Conservation (phyloP, 1,140 invertebrate species). For the Aplysia californica region DNA sequence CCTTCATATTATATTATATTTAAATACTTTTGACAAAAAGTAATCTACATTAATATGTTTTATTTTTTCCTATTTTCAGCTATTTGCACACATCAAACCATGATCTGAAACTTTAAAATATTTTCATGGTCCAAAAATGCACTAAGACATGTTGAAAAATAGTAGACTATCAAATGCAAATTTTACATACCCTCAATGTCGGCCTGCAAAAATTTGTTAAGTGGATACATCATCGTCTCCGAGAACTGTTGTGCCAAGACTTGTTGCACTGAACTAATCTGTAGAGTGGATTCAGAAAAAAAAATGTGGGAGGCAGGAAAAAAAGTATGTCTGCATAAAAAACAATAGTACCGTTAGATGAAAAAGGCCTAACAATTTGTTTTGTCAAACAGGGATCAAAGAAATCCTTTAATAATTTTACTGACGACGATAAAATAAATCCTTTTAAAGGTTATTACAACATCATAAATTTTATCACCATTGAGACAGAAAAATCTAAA, state of each 20-base stretch:
- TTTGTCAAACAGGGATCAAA: neutral
- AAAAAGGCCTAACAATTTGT: neutral
- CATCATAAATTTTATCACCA: neutral
- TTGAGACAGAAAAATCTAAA: neutral
- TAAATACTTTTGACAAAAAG: too few species aligned
- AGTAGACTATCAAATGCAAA: too few species aligned
- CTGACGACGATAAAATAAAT: too few species aligned
- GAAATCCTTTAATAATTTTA: too few species aligned
- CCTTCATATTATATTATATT: too few species aligned
- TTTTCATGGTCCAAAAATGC: too few species aligned
- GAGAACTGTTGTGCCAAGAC: constrained; percentile 68
- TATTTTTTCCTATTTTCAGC: too few species aligned
- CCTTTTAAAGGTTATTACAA: neutral
- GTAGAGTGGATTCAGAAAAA: constrained; percentile 35
- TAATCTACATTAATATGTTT: too few species aligned
- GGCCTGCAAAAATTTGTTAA: constrained; percentile 68
- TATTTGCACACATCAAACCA: too few species aligned
- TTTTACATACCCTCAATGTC: constrained; percentile 64
- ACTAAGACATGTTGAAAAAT: too few species aligned
- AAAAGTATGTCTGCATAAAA: neutral
- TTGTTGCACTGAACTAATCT: constrained; percentile 70
- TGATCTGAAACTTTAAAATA: too few species aligned
- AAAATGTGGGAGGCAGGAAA: neutral
- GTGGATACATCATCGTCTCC: constrained; percentile 70
- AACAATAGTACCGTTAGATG: neutral